Percentiles rank a stretch among this genome's conserved stretches.
phyloP scores from a whole-genome alignment of 1,140 invertebrate genomes.

The Apolygus lucorum region DNA sequence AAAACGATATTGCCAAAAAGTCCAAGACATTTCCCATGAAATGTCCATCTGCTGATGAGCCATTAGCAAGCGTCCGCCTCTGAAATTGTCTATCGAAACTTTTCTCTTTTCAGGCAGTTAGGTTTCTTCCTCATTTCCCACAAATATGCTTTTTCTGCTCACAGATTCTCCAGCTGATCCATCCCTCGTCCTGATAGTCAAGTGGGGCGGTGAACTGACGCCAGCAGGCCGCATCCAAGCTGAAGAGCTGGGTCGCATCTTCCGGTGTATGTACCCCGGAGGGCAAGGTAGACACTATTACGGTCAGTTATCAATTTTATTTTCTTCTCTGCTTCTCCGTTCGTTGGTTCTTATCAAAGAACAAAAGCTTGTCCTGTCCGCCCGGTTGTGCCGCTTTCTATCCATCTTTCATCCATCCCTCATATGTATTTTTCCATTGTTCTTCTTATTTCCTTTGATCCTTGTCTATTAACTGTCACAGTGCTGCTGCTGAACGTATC shows the following conservation, averaged over 20 bases:
- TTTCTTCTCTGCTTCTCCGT: constrained; percentile 6
- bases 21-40: too few species aligned
- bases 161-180: constrained; percentile 73
- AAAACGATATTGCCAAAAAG: too few species aligned
- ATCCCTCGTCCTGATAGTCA: constrained; percentile 88
- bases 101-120: too few species aligned
- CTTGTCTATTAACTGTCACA: not conserved
- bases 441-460: too few species aligned
- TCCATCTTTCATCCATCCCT: not conserved
- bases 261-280: constrained; percentile 96
- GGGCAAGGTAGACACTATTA: constrained; percentile 66
- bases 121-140: too few species aligned
- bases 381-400: not conserved
- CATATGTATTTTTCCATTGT: too few species aligned
- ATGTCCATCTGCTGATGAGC: too few species aligned
- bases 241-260: constrained; percentile 94
- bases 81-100: too few species aligned
- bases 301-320: constrained; percentile 27
- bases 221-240: constrained; percentile 93
- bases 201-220: constrained; percentile 99
- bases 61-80: too few species aligned
- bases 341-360: not conserved
- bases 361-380: not conserved
- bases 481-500: too few species aligned
- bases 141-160: constrained; percentile 39